These are phyloP conservation scores for Drosophila acutilabella DNA, from an alignment of 2,888 invertebrate genomes.

Conservation along the genomic window DNA sequence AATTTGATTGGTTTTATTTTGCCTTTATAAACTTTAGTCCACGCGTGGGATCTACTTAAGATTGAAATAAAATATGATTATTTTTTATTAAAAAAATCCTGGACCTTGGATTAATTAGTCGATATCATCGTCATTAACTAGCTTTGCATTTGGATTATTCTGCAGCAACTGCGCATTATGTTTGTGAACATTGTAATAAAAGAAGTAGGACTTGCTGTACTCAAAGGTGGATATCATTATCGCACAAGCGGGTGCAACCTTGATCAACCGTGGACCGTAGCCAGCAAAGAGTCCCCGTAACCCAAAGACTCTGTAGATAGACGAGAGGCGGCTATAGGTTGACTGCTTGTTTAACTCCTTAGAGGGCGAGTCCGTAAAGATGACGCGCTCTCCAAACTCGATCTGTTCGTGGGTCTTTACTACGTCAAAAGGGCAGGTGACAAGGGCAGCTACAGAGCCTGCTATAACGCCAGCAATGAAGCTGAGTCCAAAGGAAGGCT, in stretches of 20 bases:
- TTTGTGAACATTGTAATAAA: conserved; percentile 87
- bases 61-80: conserved; percentile 35
- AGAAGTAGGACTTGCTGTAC: conserved; percentile 95
- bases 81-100: conserved; percentile 26
- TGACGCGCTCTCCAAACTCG: conserved; percentile 93
- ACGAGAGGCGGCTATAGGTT: conserved; percentile 86
- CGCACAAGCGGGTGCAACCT: conserved; percentile 99
- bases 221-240: conserved; percentile 99
- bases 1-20: conserved; percentile 42
- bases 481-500: conserved; percentile 89
- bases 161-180: conserved; percentile 65
- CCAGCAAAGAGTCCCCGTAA: conserved; percentile 93
- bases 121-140: conserved; percentile 55
- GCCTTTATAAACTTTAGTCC: conserved; percentile 10
- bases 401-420: conserved; percentile 98
- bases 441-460: conserved; percentile 96
- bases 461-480: conserved; percentile 92
- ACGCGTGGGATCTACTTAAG: not conserved
- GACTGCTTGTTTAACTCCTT: conserved; percentile 62
- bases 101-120: conserved; percentile 33
- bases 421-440: conserved; percentile 99
- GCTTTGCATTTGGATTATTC: conserved; percentile 53
- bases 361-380: conserved; percentile 82
- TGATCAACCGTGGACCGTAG: conserved; percentile 94
- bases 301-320: conserved; percentile 90